Percentiles rank a stretch among this genome's conserved stretches.
These are phyloP conservation scores for Scolanthus callimorphus DNA, from an alignment of 92 coral and sea anemone genomes.

Conservation along the genomic window DNA sequence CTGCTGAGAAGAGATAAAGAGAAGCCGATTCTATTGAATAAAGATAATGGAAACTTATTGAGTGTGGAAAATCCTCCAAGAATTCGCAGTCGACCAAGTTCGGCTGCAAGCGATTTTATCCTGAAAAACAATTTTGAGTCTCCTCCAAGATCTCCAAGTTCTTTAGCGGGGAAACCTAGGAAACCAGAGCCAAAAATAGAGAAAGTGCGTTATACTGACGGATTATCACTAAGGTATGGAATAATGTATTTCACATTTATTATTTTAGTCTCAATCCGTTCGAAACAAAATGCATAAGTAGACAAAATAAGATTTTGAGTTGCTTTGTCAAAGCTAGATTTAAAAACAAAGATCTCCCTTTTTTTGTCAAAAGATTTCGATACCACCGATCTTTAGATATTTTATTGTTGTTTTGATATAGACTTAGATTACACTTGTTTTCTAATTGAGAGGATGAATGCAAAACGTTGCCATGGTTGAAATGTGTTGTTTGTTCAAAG, in stretches of 20 bases:
- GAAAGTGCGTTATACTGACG: constrained; percentile 44
- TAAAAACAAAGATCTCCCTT: background rate
- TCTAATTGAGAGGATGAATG: too few species aligned
- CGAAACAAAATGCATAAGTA: too few species aligned
- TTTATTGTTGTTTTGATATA: too few species aligned
- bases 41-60: constrained; percentile 4
- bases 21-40: constrained; percentile 27
- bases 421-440: too few species aligned
- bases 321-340: too few species aligned
- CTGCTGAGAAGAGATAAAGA: constrained; percentile 72
- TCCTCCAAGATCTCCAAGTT: background rate
- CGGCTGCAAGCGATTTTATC: background rate
- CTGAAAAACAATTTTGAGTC: background rate
- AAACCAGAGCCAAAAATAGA: constrained; percentile 24
- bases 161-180: background rate
- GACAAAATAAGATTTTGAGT: too few species aligned
- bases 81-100: background rate
- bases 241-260: constrained; percentile 1
- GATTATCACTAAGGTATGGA: constrained; percentile 68
- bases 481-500: too few species aligned
- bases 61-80: constrained; percentile 5
- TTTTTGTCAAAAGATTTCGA: background rate
- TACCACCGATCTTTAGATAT: too few species aligned
- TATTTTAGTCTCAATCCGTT: too few species aligned
- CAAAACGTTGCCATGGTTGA: too few species aligned